Percentiles rank a stretch among this genome's conserved stretches.
Conservation (phyloP, 2,113 vertebrate species). For the Strix aluco region DNA sequence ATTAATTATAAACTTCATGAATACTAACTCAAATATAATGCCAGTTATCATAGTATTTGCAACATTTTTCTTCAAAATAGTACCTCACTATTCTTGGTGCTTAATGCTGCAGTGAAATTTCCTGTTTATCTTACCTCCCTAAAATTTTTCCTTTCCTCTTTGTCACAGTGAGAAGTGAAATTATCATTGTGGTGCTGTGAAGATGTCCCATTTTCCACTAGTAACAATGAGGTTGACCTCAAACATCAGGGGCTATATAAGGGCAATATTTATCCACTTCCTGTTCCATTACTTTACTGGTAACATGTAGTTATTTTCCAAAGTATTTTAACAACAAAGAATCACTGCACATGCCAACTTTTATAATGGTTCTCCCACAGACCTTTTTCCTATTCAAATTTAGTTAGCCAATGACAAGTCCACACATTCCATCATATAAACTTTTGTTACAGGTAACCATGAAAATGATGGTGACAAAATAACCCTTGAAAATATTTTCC, state of each 20-base stretch:
- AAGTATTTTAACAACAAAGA: background rate
- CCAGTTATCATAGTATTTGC: background rate
- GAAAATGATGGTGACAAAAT: background rate
- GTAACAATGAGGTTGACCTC: background rate
- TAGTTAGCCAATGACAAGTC: background rate
- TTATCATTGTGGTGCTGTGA: background rate
- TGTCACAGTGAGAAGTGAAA: background rate
- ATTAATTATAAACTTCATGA: constrained; percentile 57
- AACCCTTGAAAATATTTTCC: background rate
- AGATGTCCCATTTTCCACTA: background rate
- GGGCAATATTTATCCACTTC: background rate
- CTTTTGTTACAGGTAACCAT: background rate
- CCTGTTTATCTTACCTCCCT: background rate
- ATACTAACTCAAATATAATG: constrained; percentile 26
- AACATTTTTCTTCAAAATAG: background rate
- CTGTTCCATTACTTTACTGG: background rate
- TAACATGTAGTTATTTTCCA: background rate
- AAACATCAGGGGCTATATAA: background rate
- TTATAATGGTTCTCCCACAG: background rate
- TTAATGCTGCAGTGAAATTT: background rate
- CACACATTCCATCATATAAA: background rate
- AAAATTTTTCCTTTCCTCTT: background rate
- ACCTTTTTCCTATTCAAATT: background rate
- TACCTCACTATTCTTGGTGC: background rate
- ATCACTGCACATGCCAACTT: background rate